A percentile compares a stretch with the other conserved stretches of the same genome.
Evolutionary conservation across 2,888 invertebrate species (phyloP).

Genomic region (Lymantria dispar): DNA sequence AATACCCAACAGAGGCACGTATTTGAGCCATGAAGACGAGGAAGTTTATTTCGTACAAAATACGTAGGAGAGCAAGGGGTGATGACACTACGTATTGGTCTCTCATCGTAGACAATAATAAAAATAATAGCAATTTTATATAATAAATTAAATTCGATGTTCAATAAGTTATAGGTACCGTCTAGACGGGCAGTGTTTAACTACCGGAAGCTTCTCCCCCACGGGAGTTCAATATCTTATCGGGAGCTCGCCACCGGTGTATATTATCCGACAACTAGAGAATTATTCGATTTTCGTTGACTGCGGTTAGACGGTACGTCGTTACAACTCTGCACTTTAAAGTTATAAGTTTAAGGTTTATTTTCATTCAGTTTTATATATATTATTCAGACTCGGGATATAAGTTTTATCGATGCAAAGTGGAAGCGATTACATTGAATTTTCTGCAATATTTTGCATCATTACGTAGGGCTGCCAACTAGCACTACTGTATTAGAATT

Average conservation of each 20-base stretch:
- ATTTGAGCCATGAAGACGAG: no score
- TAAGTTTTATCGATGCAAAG: constrained; percentile 10
- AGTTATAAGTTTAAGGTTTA: not conserved
- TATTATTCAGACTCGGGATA: constrained; percentile 6
- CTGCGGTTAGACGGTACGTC: not conserved
- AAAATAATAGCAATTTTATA: no score
- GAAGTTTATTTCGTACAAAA: no score
- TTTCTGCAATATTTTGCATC: not conserved
- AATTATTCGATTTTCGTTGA: not conserved
- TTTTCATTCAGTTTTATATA: constrained; percentile 1
- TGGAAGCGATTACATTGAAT: constrained; percentile 16
- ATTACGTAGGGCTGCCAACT: not conserved
- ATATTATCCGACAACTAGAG: not conserved
- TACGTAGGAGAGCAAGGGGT: no score
- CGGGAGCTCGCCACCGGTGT: not conserved
- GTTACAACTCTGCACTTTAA: not conserved
- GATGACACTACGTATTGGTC: no score
- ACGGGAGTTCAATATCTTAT: not conserved
- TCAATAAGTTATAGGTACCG: not conserved
- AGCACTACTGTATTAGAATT: no score
- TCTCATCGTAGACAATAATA: no score
- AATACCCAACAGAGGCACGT: no score
- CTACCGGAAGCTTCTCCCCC: not conserved
- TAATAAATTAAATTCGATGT: not conserved
- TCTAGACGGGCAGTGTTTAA: constrained; percentile 2